Evolutionary conservation across 2,888 invertebrate species (phyloP), one percentile per base, ranked within the genome.

Genomic region (Limnephilus rhombicus): DNA sequence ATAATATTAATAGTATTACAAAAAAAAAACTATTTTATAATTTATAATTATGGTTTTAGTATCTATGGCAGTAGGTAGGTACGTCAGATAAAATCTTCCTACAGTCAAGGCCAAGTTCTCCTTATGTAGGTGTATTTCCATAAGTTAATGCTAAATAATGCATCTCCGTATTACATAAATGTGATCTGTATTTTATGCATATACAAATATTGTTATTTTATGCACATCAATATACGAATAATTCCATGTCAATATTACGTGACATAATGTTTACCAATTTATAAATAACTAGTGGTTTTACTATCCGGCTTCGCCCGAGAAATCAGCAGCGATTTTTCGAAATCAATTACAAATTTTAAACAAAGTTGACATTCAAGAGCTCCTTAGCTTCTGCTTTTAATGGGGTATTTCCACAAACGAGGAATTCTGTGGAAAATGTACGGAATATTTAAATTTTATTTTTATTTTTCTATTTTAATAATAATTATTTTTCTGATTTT

Each of bases 161-260:
- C 68, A 68, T 68, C 68, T 68, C 68, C 68, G 68, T 68, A 68
- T 24, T n/a, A 68, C 24, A n/a, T 68, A 68, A 68, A 68, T 68
- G 68, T 68, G 68, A 68, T 68, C 68, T 68, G 68, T 68, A 68
- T 68, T 68, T 68, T 68, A 68, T 68, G 68, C 68, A 68, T 68
- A 68, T 4, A 24, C 68, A 68, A 68, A 68, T 24, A n/a, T 24
- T 68, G n/a, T 24, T 68, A 68, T 68, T 68, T 68, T 68, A 68
- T 68, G 24, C 68, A 68, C 7, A 68, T 68, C 68, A 24, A 68
- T 68, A 24, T n/a, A 68, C 68, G 68, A 68, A 68, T 9, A 68
- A 24, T 45, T 45, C 12, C 24, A 68, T 68, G 24, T n/a, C n/a
- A n/a, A 68, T 68, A 68, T 24, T 68, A 68, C 24, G 13, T 68